Evolutionary conservation across 2,797 vertebrate genomes (phyloP), one percentile per base, ranked within the genome.

Genomic region (Luscinia luscinia): DNA sequence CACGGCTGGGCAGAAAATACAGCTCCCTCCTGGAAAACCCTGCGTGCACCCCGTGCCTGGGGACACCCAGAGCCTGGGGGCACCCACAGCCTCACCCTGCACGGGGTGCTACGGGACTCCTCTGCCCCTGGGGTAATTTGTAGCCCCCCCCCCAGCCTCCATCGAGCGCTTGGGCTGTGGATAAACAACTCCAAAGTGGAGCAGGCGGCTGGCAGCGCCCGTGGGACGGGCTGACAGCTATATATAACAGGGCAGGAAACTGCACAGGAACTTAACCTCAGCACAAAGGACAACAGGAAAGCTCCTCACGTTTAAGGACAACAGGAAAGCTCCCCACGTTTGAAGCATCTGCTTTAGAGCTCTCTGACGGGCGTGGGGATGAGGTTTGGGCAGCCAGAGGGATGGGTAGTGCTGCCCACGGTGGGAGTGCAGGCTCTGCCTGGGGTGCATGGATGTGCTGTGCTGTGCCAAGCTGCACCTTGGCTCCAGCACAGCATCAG

Each of bases 181-280:
- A 84, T 90, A 95, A 96, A 94, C 94, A 94, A 59, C 13, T 64
- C 62, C 70, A 30, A 78, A 73, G 30, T 2, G 79, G 77, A 94
- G 83, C 85, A 72, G 88, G 36, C 9, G 78, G 72, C 82, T 72
- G 94, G 89, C 87, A 93, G 87, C 11, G 3, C 76, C 5, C 3
- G 2, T 11, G 2, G 94, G 86, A 87, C 5, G 0, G 77, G 75
- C 86, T 45, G 55, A 90, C 72, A 70, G 75, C 84, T 94, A 94
- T 90, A 95, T 89, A 90, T 95, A 96, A 94, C 43, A 1, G 85
- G 67, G 77, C 94, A 96, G 96, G 96, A 95, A 95, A 83, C 92
- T 3, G 5, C 10, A 30, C 88, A 94, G 95, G 90, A 96, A 96
- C 94, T 58, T 57, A 79, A 95, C 94, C 92, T 92, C 93, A 2